Conservation (phyloP, 64 coral and sea anemone genomes). For the Actinia equina region DNA sequence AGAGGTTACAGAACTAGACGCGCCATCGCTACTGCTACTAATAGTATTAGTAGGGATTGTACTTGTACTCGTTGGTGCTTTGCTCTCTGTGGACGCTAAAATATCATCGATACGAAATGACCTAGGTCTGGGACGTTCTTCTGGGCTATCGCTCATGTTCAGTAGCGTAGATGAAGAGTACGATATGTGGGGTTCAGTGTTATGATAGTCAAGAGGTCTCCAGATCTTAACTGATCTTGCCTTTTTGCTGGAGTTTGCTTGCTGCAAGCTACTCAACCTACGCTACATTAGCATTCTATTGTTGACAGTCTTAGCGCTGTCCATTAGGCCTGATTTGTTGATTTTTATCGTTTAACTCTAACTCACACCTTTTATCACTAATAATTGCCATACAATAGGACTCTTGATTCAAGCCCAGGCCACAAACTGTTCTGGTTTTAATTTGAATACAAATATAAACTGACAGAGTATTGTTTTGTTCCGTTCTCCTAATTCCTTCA, state of each 20-base stretch:
- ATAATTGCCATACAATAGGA: slow-evolving; percentile 4
- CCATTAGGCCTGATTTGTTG: slow-evolving; percentile 27
- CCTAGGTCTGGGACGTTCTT: slow-evolving; percentile 3
- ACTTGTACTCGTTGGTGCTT: not conserved
- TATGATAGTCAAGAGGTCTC: not conserved
- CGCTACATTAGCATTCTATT: slow-evolving; percentile 29
- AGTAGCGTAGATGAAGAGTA: not conserved
- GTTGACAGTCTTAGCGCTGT: slow-evolving; percentile 22
- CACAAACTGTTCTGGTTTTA: not conserved
- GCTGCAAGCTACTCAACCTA: not conserved
- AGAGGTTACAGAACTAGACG: not conserved
- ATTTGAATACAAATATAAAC: not conserved
- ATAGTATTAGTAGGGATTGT: not conserved
- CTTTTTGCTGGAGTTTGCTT: slow-evolving; percentile 4
- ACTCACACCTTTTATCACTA: slow-evolving; percentile 12
- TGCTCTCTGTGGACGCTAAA: not conserved
- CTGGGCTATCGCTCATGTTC: not conserved
- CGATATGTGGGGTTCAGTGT: not conserved
- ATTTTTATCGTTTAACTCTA: slow-evolving; percentile 22
- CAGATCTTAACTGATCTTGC: not conserved
- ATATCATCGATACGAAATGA: slow-evolving; percentile 21
- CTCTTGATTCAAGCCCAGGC: not conserved
- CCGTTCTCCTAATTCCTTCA: not conserved
- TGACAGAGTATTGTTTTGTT: not conserved
- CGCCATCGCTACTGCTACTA: slow-evolving; percentile 2